A percentile compares a stretch with the other conserved stretches of the same genome.
These are phyloP conservation scores for Odocoileus virginianus DNA, from an alignment of 2,113 vertebrate species.

Conservation along the genomic window DNA sequence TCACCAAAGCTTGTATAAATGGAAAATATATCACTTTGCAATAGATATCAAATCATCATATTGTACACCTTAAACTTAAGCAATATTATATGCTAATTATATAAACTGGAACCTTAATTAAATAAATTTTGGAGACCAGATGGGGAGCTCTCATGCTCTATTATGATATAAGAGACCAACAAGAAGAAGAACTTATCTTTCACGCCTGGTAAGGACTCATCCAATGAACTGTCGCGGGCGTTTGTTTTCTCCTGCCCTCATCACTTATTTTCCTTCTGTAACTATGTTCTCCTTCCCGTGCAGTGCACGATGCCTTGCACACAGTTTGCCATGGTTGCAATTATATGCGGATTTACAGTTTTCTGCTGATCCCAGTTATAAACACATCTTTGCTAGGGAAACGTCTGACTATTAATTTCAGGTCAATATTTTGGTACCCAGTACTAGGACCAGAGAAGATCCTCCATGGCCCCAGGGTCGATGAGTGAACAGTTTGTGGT, in stretches of 20 bases:
- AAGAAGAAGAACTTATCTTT: not conserved
- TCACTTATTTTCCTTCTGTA: too few relatives aligned
- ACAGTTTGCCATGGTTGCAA: not conserved
- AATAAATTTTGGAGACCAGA: not conserved
- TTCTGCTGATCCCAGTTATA: not conserved
- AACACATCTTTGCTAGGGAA: not conserved
- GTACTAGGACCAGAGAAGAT: not conserved
- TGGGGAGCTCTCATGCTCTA: not conserved
- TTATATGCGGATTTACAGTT: fast-evolving
- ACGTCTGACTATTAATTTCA: not conserved
- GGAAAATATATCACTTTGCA: not conserved
- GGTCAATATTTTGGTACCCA: not conserved
- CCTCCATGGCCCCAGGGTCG: not conserved
- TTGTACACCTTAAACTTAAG: not conserved
- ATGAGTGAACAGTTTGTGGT: too few relatives aligned
- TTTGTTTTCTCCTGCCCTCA: not conserved
- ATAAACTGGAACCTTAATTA: not conserved
- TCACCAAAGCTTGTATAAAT: not conserved
- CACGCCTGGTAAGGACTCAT: not conserved
- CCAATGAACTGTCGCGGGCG: fast-evolving
- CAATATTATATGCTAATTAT: not conserved
- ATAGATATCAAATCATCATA: not conserved
- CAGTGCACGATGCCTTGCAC: not conserved
- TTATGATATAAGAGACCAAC: not conserved
- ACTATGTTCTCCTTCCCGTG: fast-evolving